Percentiles rank a stretch among this genome's conserved stretches.
These are phyloP conservation scores for Drosophila mimetica DNA, from an alignment of 2,888 invertebrate species.

Conservation along the genomic window DNA sequence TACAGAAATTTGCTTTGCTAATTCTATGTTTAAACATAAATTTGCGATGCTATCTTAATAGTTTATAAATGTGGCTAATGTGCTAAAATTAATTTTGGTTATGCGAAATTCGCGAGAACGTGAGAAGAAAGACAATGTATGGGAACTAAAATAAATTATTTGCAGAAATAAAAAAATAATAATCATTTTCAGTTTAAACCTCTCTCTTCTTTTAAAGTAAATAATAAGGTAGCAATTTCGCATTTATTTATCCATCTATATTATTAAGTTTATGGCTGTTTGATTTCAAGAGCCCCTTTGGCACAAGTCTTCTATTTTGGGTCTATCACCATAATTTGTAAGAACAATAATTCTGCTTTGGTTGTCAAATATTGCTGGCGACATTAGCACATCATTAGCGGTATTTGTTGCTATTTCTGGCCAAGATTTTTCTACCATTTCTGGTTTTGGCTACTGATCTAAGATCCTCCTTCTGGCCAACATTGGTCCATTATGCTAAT, in stretches of 20 bases:
- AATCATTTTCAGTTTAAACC: too few species aligned
- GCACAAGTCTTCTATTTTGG: slow-evolving; percentile 24
- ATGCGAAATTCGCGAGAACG: slow-evolving; percentile 22
- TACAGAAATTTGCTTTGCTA: slow-evolving; percentile 65
- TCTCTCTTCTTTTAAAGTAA: neutral
- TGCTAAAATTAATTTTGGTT: slow-evolving; percentile 26
- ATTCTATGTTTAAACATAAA: slow-evolving; percentile 14
- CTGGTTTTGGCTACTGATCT: slow-evolving; percentile 17
- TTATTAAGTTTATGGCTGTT: slow-evolving; percentile 13
- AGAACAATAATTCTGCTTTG: slow-evolving; percentile 53
- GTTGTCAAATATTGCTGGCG: slow-evolving; percentile 57
- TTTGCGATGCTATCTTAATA: slow-evolving; percentile 30
- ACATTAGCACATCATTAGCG: slow-evolving; percentile 72
- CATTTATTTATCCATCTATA: slow-evolving; percentile 7
- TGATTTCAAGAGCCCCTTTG: slow-evolving; percentile 20
- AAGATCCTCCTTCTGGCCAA: slow-evolving; percentile 35
- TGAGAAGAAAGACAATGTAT: neutral
- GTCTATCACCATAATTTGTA: slow-evolving; percentile 38
- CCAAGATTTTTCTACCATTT: slow-evolving; percentile 3
- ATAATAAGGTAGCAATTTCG: neutral
- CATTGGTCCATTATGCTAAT: slow-evolving; percentile 66
- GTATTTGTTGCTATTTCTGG: slow-evolving; percentile 47
- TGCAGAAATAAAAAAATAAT: neutral
- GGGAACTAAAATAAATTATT: slow-evolving; percentile 1
- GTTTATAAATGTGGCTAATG: slow-evolving; percentile 31